These are phyloP conservation scores for Nymphalis c-album DNA, from an alignment of 2,888 invertebrate species.

Conservation along the genomic window DNA sequence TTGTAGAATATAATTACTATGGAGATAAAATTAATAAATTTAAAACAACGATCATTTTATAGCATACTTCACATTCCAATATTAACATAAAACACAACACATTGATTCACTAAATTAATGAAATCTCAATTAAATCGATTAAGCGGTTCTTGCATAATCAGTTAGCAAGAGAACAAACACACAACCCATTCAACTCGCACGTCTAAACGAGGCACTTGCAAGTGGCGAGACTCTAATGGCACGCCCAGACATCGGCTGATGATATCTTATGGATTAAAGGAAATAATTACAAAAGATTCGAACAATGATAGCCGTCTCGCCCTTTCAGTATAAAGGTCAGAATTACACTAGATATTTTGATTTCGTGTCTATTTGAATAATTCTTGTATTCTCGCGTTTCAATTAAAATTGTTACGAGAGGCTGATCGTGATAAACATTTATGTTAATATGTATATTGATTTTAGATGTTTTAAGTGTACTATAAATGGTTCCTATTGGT, in stretches of 20 bases:
- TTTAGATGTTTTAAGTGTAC: slow-evolving; percentile 8
- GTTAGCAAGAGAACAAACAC: not conserved
- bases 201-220: not conserved
- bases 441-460: slow-evolving; percentile 20
- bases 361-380: slow-evolving; percentile 31
- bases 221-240: slow-evolving; percentile 34
- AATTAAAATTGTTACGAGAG: slow-evolving; percentile 15
- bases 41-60: too few relatives aligned
- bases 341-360: slow-evolving; percentile 31
- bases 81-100: too few relatives aligned
- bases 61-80: too few relatives aligned
- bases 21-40: too few relatives aligned
- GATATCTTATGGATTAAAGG: slow-evolving; percentile 39
- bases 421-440: slow-evolving; percentile 17
- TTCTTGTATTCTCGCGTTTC: slow-evolving; percentile 13
- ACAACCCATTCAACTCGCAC: not conserved
- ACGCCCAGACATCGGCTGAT: slow-evolving; percentile 35
- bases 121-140: not conserved
- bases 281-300: slow-evolving; percentile 44
- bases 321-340: slow-evolving; percentile 39
- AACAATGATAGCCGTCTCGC: slow-evolving; percentile 32
- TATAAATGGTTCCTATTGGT: not conserved
- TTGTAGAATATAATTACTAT: too few relatives aligned
- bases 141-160: not conserved
- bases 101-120: too few relatives aligned